These are phyloP conservation scores for Parnassius apollo DNA, from an alignment of 2,888 invertebrate genomes.

Conservation along the genomic window DNA sequence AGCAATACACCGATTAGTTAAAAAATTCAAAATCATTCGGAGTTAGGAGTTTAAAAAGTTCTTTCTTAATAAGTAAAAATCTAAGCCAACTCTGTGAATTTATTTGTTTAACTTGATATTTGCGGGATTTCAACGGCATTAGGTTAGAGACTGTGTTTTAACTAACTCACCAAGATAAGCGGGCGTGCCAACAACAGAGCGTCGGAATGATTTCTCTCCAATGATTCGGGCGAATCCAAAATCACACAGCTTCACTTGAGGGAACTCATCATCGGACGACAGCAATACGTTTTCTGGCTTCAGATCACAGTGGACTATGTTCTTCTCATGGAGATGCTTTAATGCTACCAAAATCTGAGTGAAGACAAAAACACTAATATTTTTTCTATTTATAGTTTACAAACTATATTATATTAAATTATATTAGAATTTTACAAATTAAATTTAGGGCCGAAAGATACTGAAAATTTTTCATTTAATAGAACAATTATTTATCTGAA, in stretches of 20 bases:
- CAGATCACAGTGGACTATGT: slow-evolving; percentile 98
- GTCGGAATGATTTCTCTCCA: slow-evolving; percentile 98
- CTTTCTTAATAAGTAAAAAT: no score
- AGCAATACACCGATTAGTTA: neutral
- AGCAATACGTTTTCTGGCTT: slow-evolving; percentile 99
- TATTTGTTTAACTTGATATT: neutral
- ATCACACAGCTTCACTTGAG: slow-evolving; percentile 99
- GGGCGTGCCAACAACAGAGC: slow-evolving; percentile 99
- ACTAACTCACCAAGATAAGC: slow-evolving; percentile 92
- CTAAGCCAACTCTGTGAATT: neutral
- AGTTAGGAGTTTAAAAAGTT: no score
- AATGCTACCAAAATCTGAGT: slow-evolving; percentile 96
- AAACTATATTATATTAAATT: no score
- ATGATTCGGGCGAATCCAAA: slow-evolving; percentile 99
- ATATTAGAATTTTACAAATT: no score
- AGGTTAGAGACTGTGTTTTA: no score
- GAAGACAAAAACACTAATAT: neutral
- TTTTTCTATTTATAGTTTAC: neutral
- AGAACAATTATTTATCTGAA: no score
- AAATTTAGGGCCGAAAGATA: no score
- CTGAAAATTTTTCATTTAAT: no score
- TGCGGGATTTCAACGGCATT: neutral
- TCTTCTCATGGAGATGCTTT: slow-evolving; percentile 98
- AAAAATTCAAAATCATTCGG: no score
- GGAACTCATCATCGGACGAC: slow-evolving; percentile 96